These are phyloP conservation scores for Tokudaia muenninki DNA, from an alignment of 2,797 vertebrate genomes.

Conservation along the genomic window DNA sequence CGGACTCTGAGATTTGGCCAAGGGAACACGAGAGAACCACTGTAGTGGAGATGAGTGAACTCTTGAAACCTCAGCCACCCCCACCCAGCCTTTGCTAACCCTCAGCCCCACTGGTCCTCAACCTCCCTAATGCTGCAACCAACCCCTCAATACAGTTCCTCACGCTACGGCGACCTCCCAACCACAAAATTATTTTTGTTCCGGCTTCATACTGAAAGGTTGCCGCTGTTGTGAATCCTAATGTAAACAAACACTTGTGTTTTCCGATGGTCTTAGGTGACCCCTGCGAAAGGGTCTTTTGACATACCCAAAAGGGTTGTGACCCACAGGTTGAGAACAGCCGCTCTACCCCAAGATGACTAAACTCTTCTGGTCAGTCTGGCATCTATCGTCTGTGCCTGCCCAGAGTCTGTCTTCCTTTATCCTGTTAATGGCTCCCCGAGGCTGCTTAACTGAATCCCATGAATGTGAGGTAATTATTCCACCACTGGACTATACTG, in stretches of 20 bases:
- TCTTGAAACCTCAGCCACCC: neutral
- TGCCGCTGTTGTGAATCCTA: neutral
- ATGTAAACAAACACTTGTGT: neutral
- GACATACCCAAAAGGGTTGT: neutral
- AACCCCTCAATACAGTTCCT: neutral
- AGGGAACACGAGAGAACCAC: neutral
- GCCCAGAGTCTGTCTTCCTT: neutral
- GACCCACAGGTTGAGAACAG: neutral
- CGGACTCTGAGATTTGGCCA: neutral
- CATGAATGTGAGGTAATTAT: neutral
- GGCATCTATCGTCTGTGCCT: neutral
- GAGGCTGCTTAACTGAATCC: neutral
- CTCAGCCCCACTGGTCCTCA: neutral
- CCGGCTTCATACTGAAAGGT: neutral
- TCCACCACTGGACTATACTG: neutral
- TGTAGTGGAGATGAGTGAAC: neutral
- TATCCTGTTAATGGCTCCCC: neutral
- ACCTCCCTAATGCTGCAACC: neutral
- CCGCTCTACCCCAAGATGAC: neutral
- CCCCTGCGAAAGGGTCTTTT: neutral
- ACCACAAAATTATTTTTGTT: neutral
- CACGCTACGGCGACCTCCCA: no score
- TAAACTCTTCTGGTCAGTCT: neutral
- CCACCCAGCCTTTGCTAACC: no score
- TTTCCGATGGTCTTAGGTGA: neutral